Conservation (phyloP, 30 jellyfish, hydroid and myxozoan species). For the Aurelia sp. region DNA sequence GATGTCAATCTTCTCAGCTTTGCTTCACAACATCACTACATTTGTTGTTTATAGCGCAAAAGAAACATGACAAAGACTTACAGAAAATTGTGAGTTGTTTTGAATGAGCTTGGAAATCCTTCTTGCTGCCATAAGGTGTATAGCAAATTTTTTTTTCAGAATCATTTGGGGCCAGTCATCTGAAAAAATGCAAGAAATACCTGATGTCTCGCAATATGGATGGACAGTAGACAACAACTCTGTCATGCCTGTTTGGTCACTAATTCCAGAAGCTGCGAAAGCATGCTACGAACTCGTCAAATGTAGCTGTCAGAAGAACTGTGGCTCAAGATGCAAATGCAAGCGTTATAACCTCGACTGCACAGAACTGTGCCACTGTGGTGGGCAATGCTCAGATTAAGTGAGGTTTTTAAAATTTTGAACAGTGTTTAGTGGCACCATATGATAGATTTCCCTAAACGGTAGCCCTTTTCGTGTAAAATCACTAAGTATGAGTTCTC, state of each 20-base stretch:
- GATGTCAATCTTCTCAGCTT: background rate
- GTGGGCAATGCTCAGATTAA: conserved; percentile 29
- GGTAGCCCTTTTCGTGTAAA: no score
- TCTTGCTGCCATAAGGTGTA: no score
- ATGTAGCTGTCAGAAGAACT: conserved; percentile 51
- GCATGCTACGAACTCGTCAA: conserved; percentile 54
- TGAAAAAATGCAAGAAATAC: no score
- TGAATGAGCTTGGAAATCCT: no score
- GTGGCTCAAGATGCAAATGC: conserved; percentile 66
- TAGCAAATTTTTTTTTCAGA: no score
- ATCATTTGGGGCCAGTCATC: no score
- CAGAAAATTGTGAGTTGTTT: no score
- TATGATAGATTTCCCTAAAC: no score
- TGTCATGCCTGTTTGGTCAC: conserved; percentile 27
- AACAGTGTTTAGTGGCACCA: no score
- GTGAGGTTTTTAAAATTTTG: background rate
- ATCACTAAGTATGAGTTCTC: no score
- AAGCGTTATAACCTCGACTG: conserved; percentile 40
- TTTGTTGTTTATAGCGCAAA: background rate
- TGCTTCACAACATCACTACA: background rate
- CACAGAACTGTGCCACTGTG: conserved; percentile 50
- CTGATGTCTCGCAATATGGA: background rate
- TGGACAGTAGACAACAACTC: background rate
- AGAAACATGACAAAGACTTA: background rate
- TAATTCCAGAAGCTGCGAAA: conserved; percentile 47